phyloP scores from a whole-genome alignment of 1,140 invertebrate species.

The Pseudomyrmex pallidus region DNA sequence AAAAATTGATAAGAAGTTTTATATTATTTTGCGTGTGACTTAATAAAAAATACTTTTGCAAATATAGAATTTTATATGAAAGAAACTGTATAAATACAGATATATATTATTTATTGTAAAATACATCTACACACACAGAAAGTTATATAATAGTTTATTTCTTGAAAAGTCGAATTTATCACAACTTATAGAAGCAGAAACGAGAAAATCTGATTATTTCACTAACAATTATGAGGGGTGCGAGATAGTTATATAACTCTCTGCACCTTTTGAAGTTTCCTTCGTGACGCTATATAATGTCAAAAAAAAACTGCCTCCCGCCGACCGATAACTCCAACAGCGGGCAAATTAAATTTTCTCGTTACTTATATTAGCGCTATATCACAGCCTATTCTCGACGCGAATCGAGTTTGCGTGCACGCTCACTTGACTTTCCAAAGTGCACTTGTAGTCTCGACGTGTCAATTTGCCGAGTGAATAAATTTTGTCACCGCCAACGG shows the following conservation, averaged over 20 bases:
- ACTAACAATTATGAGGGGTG: neutral
- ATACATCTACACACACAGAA: no score
- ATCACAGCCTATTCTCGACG: conserved; percentile 63
- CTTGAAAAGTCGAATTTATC: neutral
- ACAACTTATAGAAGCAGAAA: neutral
- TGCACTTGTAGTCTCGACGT: neutral
- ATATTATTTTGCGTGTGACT: no score
- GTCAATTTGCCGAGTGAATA: conserved; percentile 26
- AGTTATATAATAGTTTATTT: neutral
- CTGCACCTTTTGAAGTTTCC: neutral
- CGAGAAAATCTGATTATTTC: conserved; percentile 25
- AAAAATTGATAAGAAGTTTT: no score
- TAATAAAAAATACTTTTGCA: no score
- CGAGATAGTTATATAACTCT: neutral
- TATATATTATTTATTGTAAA: no score
- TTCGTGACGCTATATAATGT: neutral
- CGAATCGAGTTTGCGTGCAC: conserved; percentile 60
- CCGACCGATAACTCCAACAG: conserved; percentile 28
- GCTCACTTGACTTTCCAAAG: conserved; percentile 30
- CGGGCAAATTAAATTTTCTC: conserved; percentile 56
- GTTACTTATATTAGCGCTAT: conserved; percentile 64
- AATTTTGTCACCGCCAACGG: conserved; percentile 16
- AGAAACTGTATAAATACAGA: no score
- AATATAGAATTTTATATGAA: no score
- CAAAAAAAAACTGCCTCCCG: conserved; percentile 26